Percentiles rank a stretch among this genome's conserved stretches.
phyloP scores from a whole-genome alignment of 2,888 invertebrate species.

The Spisula solida region DNA sequence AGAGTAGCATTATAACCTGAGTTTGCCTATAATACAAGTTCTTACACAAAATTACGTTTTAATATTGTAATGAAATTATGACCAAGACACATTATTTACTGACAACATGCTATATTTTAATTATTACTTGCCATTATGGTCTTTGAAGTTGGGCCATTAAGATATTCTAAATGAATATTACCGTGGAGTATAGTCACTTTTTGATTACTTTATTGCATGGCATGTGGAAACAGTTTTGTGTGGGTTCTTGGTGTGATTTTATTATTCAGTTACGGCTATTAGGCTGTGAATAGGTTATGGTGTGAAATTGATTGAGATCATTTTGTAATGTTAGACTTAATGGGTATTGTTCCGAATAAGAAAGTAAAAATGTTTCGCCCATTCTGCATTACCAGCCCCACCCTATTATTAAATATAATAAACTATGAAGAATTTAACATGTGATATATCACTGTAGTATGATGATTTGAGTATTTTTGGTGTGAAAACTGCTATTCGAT shows the following conservation, averaged over 20 bases:
- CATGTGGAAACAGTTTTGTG: conserved; percentile 4
- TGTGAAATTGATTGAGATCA: not conserved
- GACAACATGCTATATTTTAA: conserved; percentile 7
- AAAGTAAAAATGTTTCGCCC: not conserved
- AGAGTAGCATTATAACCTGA: not conserved
- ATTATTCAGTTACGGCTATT: conserved; percentile 10
- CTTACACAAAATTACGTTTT: not conserved
- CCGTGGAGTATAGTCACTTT: not conserved
- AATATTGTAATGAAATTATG: not conserved
- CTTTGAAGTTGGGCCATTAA: not conserved
- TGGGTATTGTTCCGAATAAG: not conserved
- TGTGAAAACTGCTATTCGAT: not conserved
- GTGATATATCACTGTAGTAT: not conserved
- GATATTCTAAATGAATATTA: conserved; percentile 12
- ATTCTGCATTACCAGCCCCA: not conserved
- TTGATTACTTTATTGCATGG: not conserved
- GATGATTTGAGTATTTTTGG: not conserved
- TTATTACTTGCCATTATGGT: not conserved
- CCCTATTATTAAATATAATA: not conserved
- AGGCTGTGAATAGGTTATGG: not conserved
- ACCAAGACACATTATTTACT: not conserved
- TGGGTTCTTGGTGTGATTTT: not conserved
- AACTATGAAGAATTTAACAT: not conserved
- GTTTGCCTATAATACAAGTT: not conserved
- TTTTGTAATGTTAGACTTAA: not conserved